Conservation (phyloP, 2,888 invertebrate species). For the Acanthacorydalis orientalis region DNA sequence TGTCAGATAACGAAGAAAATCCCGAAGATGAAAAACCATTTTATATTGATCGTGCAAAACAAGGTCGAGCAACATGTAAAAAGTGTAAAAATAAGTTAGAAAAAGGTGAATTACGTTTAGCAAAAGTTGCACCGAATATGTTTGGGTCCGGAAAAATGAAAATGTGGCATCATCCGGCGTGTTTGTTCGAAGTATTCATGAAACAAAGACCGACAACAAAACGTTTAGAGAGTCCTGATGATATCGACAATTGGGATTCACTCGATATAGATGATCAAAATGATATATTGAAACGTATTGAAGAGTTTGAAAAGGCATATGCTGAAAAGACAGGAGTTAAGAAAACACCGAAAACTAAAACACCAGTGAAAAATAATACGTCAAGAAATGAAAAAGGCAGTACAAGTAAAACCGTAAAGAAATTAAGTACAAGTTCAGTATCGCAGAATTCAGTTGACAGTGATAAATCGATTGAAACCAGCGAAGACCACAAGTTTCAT, state of each 20-base stretch:
- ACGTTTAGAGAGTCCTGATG: slow-evolving; percentile 60
- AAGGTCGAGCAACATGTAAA: slow-evolving; percentile 67
- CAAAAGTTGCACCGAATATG: slow-evolving; percentile 62
- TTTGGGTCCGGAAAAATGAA: slow-evolving; percentile 64
- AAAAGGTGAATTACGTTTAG: slow-evolving; percentile 54
- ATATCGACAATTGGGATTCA: slow-evolving; percentile 59
- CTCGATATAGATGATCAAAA: slow-evolving; percentile 50
- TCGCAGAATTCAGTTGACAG: neutral
- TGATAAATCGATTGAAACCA: neutral
- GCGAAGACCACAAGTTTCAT: slow-evolving; percentile 17
- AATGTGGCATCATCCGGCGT: slow-evolving; percentile 65
- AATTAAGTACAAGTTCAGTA: neutral
- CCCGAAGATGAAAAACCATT: slow-evolving; percentile 37
- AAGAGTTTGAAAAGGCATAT: slow-evolving; percentile 39
- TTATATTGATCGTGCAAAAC: slow-evolving; percentile 63
- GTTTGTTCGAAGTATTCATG: slow-evolving; percentile 61
- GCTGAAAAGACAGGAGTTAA: slow-evolving; percentile 33
- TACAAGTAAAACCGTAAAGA: neutral
- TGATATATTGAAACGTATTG: slow-evolving; percentile 41
- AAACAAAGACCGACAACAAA: slow-evolving; percentile 69
- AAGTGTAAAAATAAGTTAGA: slow-evolving; percentile 69
- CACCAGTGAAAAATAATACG: slow-evolving; percentile 4
- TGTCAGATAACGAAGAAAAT: slow-evolving; percentile 21
- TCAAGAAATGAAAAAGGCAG: slow-evolving; percentile 1
- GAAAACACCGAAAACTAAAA: slow-evolving; percentile 22